These are phyloP conservation scores for Lepas anatifera DNA, from an alignment of 2,888 invertebrate species.

Conservation along the genomic window DNA sequence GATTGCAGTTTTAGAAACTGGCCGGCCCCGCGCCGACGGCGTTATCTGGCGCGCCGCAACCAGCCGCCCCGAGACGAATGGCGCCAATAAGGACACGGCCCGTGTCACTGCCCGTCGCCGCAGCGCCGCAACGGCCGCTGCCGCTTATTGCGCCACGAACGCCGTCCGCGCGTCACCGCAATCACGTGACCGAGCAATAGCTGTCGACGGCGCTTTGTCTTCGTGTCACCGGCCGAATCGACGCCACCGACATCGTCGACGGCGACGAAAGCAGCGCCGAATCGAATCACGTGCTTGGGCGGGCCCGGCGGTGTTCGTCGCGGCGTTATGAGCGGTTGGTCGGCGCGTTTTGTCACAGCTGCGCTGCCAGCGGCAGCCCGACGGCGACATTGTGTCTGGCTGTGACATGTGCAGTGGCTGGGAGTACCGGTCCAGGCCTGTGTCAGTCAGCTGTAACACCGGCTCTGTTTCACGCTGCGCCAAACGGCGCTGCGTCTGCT, in stretches of 20 bases:
- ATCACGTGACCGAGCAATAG: constrained; percentile 3
- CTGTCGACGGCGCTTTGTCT: constrained; percentile 2
- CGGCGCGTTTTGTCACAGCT: too few species aligned
- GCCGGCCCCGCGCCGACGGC: background rate
- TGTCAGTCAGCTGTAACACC: too few species aligned
- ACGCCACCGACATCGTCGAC: background rate
- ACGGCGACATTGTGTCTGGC: too few species aligned
- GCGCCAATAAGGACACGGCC: background rate
- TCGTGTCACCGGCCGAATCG: background rate
- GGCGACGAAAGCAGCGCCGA: background rate
- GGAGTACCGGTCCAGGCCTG: too few species aligned
- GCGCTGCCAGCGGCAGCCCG: too few species aligned
- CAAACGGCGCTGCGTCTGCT: too few species aligned
- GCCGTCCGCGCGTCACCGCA: background rate
- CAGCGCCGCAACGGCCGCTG: background rate
- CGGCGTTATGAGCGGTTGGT: background rate
- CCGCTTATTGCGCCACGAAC: background rate
- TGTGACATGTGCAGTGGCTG: too few species aligned
- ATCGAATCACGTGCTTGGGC: background rate
- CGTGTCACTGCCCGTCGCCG: background rate
- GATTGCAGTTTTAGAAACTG: background rate
- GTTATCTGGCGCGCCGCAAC: background rate
- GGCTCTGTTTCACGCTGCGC: too few species aligned
- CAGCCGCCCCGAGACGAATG: background rate
- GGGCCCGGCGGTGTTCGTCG: background rate